A percentile compares a stretch with the other conserved stretches of the same genome.
phyloP scores from a whole-genome alignment of 2,888 invertebrate species.

The Dynastes tityus region DNA sequence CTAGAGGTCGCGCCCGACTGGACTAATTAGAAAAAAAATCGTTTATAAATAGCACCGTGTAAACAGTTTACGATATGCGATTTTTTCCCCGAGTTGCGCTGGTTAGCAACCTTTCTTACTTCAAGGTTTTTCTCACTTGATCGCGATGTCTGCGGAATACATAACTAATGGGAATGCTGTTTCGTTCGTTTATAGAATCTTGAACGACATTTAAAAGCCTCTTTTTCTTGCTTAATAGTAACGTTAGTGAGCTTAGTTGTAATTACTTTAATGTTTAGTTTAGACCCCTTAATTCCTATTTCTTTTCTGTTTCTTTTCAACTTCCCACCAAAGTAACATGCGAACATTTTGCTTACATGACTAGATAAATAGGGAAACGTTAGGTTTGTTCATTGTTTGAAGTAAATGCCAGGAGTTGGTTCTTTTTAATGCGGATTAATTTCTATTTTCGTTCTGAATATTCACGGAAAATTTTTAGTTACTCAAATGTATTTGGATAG shows the following conservation, averaged over 20 bases:
- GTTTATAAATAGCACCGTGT: slow-evolving; percentile 35
- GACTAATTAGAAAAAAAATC: slow-evolving; percentile 23
- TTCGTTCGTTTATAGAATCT: slow-evolving; percentile 7
- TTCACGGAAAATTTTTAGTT: too few species aligned
- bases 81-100: slow-evolving; percentile 10
- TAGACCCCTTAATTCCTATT: background rate
- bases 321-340: too few species aligned
- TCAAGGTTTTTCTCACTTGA: slow-evolving; percentile 41
- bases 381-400: too few species aligned
- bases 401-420: too few species aligned
- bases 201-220: background rate
- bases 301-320: too few species aligned
- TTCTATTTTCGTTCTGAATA: too few species aligned
- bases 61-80: slow-evolving; percentile 36
- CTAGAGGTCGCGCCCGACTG: slow-evolving; percentile 9
- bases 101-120: slow-evolving; percentile 36
- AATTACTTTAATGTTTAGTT: slow-evolving; percentile 1
- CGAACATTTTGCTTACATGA: too few species aligned
- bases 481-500: too few species aligned
- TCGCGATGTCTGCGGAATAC: slow-evolving; percentile 18
- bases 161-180: slow-evolving; percentile 9
- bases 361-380: too few species aligned
- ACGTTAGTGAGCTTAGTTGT: background rate
- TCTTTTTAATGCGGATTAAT: too few species aligned
- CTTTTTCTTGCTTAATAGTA: background rate